A percentile compares a stretch with the other conserved stretches of the same genome.
These are phyloP conservation scores for Lagorchestes hirsutus DNA, from an alignment of 2,797 vertebrate genomes.

Conservation along the genomic window DNA sequence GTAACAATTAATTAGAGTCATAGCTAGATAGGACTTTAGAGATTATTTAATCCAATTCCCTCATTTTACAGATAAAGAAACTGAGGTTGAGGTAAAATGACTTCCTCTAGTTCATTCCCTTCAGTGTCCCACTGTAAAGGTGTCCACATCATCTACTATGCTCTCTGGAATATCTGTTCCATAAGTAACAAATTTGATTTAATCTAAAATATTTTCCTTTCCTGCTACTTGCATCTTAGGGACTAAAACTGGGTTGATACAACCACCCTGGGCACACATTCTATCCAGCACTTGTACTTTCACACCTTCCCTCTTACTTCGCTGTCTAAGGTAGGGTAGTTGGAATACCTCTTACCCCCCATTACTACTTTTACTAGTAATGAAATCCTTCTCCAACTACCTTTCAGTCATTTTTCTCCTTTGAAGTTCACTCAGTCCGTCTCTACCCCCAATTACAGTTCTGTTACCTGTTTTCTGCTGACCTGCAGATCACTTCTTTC, in stretches of 20 bases:
- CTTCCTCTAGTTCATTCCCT: not conserved
- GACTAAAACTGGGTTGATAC: not conserved
- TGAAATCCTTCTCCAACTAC: not conserved
- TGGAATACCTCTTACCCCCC: not conserved
- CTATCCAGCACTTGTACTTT: not conserved
- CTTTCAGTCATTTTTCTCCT: not conserved
- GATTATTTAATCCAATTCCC: not conserved
- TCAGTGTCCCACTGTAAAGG: not conserved
- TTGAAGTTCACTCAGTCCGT: not conserved
- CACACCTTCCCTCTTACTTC: not conserved
- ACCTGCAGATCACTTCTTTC: not conserved
- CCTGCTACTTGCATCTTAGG: not conserved
- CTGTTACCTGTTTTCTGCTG: not conserved
- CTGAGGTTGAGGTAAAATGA: not conserved
- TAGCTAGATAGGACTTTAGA: not conserved
- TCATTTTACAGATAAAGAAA: not conserved
- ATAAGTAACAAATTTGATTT: not conserved
- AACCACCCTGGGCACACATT: not conserved
- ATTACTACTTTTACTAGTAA: not conserved
- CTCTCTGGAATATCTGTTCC: not conserved
- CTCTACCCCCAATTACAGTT: not conserved
- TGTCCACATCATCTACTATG: not conserved
- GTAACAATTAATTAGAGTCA: not conserved
- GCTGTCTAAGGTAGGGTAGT: not conserved
- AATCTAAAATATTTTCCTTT: not conserved